phyloP scores from a whole-genome alignment of 1,140 invertebrate genomes.

The Frieseomelitta varia region DNA sequence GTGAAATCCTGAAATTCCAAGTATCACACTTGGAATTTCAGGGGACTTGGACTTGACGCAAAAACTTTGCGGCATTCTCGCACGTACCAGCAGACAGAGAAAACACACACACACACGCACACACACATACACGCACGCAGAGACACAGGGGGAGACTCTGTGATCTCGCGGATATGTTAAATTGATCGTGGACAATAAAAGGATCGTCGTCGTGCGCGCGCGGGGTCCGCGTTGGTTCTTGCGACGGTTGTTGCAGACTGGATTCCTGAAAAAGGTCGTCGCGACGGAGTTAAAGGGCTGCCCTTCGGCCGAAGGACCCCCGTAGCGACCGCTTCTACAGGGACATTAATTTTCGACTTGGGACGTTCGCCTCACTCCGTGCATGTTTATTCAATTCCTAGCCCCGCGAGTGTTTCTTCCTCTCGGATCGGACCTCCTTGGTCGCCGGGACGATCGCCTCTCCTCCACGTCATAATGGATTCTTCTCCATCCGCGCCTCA shows the following conservation, averaged over 20 bases:
- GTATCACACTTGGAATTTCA: no score
- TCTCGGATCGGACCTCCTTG: slow-evolving; percentile 28
- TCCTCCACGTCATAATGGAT: slow-evolving; percentile 63
- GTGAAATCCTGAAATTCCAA: neutral
- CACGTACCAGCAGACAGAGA: no score
- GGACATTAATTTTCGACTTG: slow-evolving; percentile 69
- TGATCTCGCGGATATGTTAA: slow-evolving; percentile 68
- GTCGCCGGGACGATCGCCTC: neutral
- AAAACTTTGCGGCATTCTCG: no score
- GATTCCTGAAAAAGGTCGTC: slow-evolving; percentile 67
- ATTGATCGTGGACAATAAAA: slow-evolving; percentile 66
- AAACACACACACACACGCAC: no score
- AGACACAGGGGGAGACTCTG: neutral
- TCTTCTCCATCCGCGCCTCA: slow-evolving; percentile 52
- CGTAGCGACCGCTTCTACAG: slow-evolving; percentile 61
- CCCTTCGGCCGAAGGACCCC: slow-evolving; percentile 44
- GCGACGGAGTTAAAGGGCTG: slow-evolving; percentile 65
- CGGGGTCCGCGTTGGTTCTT: neutral
- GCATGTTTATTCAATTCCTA: slow-evolving; percentile 74
- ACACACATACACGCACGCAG: neutral
- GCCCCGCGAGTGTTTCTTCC: slow-evolving; percentile 41
- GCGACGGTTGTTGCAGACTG: slow-evolving; percentile 39
- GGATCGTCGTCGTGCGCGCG: neutral
- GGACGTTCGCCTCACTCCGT: slow-evolving; percentile 53
- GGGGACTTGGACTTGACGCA: no score